Percentiles rank a stretch among this genome's conserved stretches.
phyloP scores from a whole-genome alignment of 2,797 vertebrate genomes.

The Microcaecilia unicolor region DNA sequence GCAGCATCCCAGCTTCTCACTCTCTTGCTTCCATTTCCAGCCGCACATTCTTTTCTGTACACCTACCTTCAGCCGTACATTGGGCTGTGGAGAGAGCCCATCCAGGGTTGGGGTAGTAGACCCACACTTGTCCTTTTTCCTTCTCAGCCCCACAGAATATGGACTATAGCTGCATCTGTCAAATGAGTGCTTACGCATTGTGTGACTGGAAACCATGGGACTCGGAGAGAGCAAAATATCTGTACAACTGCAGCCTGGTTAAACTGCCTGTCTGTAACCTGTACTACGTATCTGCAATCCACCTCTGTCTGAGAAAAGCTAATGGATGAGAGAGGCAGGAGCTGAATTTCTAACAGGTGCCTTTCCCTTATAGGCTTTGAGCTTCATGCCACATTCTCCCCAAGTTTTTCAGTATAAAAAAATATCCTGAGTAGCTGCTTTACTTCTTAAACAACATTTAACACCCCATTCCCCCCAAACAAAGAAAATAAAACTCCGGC shows the following conservation, averaged over 20 bases:
- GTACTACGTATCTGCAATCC: too few relatives aligned
- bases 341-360: background rate
- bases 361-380: too few relatives aligned
- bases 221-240: background rate
- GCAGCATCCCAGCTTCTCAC: too few relatives aligned
- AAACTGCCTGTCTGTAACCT: constrained; percentile 13
- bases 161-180: constrained; percentile 68
- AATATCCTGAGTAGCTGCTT: too few relatives aligned
- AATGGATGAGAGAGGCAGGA: background rate
- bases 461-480: too few relatives aligned
- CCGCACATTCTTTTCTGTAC: background rate
- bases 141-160: constrained; percentile 42
- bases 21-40: too few relatives aligned
- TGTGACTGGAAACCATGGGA: background rate
- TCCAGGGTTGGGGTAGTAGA: constrained; percentile 48
- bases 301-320: background rate
- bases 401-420: too few relatives aligned
- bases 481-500: too few relatives aligned
- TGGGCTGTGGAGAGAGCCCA: constrained; percentile 49
- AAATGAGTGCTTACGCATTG: constrained; percentile 52
- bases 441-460: too few relatives aligned
- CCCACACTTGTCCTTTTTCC: constrained; percentile 34
- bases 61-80: constrained; percentile 67
- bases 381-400: background rate
- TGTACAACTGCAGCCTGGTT: too few relatives aligned